Evolutionary conservation across 2,113 vertebrate genomes (phyloP).

Genomic region (Lamprologus callipterus): DNA sequence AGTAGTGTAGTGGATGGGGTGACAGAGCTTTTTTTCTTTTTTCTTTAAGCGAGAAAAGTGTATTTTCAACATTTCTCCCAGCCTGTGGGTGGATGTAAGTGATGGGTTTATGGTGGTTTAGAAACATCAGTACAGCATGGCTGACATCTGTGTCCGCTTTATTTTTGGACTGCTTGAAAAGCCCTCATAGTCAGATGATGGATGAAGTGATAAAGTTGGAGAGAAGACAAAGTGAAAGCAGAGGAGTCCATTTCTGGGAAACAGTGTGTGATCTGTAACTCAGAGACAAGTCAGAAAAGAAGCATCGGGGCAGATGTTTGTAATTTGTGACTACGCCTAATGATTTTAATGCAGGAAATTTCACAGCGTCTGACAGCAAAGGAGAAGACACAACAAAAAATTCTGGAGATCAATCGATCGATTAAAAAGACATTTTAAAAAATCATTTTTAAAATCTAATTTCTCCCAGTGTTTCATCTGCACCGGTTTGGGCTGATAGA

Average conservation of each 20-base stretch:
- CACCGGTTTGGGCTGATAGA: conserved; percentile 15
- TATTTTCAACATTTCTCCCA: conserved; percentile 37
- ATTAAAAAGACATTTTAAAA: no score
- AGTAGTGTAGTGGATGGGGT: background rate
- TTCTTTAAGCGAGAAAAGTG: conserved; percentile 1
- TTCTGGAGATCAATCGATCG: background rate
- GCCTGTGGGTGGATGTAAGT: conserved; percentile 57
- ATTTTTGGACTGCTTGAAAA: conserved; percentile 62
- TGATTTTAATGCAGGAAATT: conserved; percentile 20
- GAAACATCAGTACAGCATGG: conserved; percentile 51
- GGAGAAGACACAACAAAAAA: background rate
- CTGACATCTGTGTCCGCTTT: conserved; percentile 63
- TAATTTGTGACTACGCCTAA: conserved; percentile 16
- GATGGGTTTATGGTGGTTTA: conserved; percentile 53
- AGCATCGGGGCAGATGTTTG: conserved; percentile 26
- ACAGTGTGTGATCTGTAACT: conserved; percentile 21
- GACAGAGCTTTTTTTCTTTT: conserved; percentile 27
- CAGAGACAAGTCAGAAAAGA: conserved; percentile 13
- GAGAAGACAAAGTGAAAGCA: conserved; percentile 43
- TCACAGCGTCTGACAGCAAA: background rate
- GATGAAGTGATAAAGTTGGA: conserved; percentile 66
- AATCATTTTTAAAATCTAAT: background rate
- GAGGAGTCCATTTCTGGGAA: conserved; percentile 53
- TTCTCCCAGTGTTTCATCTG: background rate
- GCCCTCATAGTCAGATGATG: conserved; percentile 53